Percentiles rank a stretch among this genome's conserved stretches.
phyloP scores from a whole-genome alignment of 2,113 vertebrate genomes.

The Chloropsis hardwickii region DNA sequence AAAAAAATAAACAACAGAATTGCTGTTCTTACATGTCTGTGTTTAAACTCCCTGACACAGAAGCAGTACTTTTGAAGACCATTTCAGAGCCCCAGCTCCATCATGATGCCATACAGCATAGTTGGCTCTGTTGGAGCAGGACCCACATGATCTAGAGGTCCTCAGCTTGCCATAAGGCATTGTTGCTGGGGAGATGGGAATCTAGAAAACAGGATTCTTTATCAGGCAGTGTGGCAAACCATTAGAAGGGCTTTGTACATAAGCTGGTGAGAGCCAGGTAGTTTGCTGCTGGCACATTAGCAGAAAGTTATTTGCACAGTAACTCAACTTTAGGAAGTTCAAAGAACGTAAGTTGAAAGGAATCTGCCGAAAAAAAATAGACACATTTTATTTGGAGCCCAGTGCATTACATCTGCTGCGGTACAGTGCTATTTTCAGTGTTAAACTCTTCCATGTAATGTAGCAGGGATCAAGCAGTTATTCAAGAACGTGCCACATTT shows the following conservation, averaged over 20 bases:
- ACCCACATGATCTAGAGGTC: not conserved
- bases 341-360: not conserved
- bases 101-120: rapidly evolving
- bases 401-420: not conserved
- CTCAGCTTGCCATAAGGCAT: not conserved
- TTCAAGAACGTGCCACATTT: not conserved
- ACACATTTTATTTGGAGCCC: not conserved
- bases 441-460: not conserved
- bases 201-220: not conserved
- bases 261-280: not conserved
- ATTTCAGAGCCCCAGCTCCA: not conserved
- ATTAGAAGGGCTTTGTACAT: not conserved
- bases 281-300: not conserved
- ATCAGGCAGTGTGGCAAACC: not conserved
- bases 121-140: not conserved
- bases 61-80: not conserved
- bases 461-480: not conserved
- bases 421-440: not conserved
- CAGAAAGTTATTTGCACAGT: not conserved
- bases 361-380: not conserved
- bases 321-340: not conserved
- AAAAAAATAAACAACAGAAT: no score
- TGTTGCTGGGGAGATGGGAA: not conserved
- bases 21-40: not conserved
- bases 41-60: not conserved